Conservation (phyloP, 2,888 invertebrate genomes). For the Artemia sp. region DNA sequence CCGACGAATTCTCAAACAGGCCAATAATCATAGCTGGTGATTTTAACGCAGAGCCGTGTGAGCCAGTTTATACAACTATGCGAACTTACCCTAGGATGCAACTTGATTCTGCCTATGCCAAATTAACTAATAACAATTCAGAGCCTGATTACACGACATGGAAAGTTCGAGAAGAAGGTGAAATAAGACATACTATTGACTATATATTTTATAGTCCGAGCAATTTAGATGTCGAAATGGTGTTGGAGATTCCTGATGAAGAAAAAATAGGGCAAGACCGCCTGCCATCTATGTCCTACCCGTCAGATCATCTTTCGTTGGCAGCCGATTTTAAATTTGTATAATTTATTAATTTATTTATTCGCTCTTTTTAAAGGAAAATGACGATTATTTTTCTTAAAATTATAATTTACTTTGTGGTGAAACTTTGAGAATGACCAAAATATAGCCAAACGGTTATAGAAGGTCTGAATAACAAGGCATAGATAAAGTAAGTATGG, state of each 20-base stretch:
- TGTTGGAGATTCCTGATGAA: constrained; percentile 44
- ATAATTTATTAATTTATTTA: background rate
- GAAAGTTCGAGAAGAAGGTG: constrained; percentile 51
- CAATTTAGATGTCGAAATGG: constrained; percentile 39
- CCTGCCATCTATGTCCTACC: constrained; percentile 49
- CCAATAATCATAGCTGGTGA: constrained; percentile 53
- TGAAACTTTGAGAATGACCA: too few relatives aligned
- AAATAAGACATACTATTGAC: constrained; percentile 54
- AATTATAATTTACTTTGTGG: too few relatives aligned
- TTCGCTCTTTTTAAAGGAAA: too few relatives aligned
- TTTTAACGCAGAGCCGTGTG: constrained; percentile 55
- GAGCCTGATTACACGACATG: constrained; percentile 58
- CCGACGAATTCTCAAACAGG: constrained; percentile 30
- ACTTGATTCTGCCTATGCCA: constrained; percentile 31
- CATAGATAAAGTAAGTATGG: too few relatives aligned
- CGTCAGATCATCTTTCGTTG: constrained; percentile 59
- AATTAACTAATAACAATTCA: constrained; percentile 26
- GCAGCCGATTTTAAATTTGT: constrained; percentile 41
- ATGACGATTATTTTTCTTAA: too few relatives aligned
- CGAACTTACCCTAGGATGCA: constrained; percentile 28
- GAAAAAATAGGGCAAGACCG: constrained; percentile 47
- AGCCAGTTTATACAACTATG: constrained; percentile 48
- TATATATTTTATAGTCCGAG: constrained; percentile 47
- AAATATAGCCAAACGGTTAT: too few relatives aligned
- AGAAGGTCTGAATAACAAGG: too few relatives aligned